Evolutionary conservation across 2,888 invertebrate species (phyloP).

Genomic region (Dorcus hopei): DNA sequence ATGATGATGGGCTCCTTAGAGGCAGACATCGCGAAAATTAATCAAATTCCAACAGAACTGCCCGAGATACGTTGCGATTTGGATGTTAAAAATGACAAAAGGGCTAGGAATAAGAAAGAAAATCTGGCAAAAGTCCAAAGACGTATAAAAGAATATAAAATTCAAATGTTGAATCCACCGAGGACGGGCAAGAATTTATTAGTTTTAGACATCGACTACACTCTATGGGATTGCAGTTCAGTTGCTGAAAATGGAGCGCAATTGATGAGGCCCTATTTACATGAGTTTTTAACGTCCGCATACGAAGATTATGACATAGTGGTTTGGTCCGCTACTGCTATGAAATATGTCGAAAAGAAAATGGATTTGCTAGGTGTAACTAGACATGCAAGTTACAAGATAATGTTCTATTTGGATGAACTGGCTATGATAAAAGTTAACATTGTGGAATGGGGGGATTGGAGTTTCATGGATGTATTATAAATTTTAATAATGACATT

Average conservation of each 20-base stretch:
- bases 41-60: constrained; percentile 73
- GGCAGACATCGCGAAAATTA: constrained; percentile 83
- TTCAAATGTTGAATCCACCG: constrained; percentile 77
- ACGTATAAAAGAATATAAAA: constrained; percentile 78
- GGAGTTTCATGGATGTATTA: constrained; percentile 64
- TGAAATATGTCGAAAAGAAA: constrained; percentile 98
- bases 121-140: constrained; percentile 77
- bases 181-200: constrained; percentile 83
- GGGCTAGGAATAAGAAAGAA: constrained; percentile 53
- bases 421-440: constrained; percentile 94
- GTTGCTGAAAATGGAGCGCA: constrained; percentile 82
- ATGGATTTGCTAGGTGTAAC: constrained; percentile 90
- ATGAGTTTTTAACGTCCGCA: constrained; percentile 86
- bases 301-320: constrained; percentile 93
- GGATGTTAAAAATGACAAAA: constrained; percentile 85
- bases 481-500: constrained; percentile 30
- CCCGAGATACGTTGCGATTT: constrained; percentile 89
- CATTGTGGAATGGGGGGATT: constrained; percentile 82
- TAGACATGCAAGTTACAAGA: constrained; percentile 79
- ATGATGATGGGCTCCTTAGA: constrained; percentile 98
- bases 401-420: constrained; percentile 88
- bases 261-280: constrained; percentile 91
- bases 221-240: constrained; percentile 92
- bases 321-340: constrained; percentile 97
- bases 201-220: constrained; percentile 95